These are phyloP conservation scores for Zaprionus lineosus DNA, from an alignment of 2,888 invertebrate genomes.

Conservation along the genomic window DNA sequence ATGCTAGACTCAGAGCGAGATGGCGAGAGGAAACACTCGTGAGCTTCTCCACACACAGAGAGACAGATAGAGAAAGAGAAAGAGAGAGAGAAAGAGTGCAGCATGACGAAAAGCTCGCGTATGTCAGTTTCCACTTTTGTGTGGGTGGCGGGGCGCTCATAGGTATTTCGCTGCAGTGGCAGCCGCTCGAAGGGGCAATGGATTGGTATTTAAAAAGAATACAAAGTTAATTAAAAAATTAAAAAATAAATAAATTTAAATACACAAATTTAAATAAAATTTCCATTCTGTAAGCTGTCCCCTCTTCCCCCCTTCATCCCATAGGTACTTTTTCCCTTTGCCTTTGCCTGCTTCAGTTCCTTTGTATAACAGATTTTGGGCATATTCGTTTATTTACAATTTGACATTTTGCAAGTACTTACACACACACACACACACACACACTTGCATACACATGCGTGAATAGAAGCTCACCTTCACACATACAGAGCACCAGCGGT, in stretches of 20 bases:
- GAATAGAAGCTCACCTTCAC: slow-evolving; percentile 63
- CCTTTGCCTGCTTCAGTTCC: slow-evolving; percentile 38
- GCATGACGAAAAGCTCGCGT: slow-evolving; percentile 36
- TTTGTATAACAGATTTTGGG: slow-evolving; percentile 63
- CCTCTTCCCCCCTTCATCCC: too few species aligned
- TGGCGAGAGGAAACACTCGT: slow-evolving; percentile 27
- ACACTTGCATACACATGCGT: slow-evolving; percentile 15
- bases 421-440: slow-evolving; percentile 24
- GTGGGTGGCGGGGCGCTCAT: slow-evolving; percentile 25
- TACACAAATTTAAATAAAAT: too few species aligned
- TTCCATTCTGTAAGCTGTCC: too few species aligned
- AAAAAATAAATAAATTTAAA: too few species aligned
- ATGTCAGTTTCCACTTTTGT: slow-evolving; percentile 37
- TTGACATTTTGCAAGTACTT: slow-evolving; percentile 70
- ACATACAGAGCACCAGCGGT: slow-evolving; percentile 26
- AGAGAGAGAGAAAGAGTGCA: slow-evolving; percentile 38
- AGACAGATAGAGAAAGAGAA: neutral
- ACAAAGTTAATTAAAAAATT: too few species aligned
- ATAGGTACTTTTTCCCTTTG: slow-evolving; percentile 6
- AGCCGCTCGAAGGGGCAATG: too few species aligned
- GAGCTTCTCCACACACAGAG: slow-evolving; percentile 6
- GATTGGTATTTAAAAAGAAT: too few species aligned
- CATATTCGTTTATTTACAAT: slow-evolving; percentile 74
- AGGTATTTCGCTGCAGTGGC: slow-evolving; percentile 33
- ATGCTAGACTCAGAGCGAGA: slow-evolving; percentile 32